Evolutionary conservation across 1,140 invertebrate species (phyloP), one percentile per base, ranked within the genome.

Genomic region (Wasmannia auropunctata): DNA sequence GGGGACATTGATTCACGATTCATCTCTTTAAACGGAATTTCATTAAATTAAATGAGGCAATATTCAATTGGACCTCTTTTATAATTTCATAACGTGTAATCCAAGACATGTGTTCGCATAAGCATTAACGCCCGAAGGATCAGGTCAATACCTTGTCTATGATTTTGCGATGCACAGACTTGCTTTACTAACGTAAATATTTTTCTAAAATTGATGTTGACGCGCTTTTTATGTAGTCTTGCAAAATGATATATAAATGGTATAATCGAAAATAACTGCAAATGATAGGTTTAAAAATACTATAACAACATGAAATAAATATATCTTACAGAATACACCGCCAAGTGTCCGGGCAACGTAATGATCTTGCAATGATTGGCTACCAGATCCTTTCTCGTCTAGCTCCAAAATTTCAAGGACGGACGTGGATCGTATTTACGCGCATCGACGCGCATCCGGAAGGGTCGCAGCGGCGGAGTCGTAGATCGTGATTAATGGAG

Each of bases 401-500:
- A 79, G 31, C 51, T 80, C 11, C 25, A 19, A 46, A 31, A 83
- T 74, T 74, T 83, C 67, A 83, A 74, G 51, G 54, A 43, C 51
- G 51, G 51, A 31, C 63, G 14, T 16, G 62, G 34, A 54, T n/a
- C 34, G 62, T 70, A 56, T 65, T 63, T 46, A 54, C 60, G 22
- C 46, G 67, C 43, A 46, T 79, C 74, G 43, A 58, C 56, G 60
- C 22, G 37, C 7, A 51, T 43, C 54, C 37, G 43, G 76, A 72
- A 31, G 76, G 46, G 40, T 51, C 25, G 37, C 37, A 34, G n/a
- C 54, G 74, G 74, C 69, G 49, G n/a, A 86, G 80, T 87, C 80
- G 75, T 65, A 85, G 86, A 90, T 88, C 77, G 72, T 88, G 89
- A 90, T 90, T 90, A 90, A 90, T 90, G 77, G 88, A 87, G 37